Conservation (phyloP, 2,888 invertebrate species). For the Meandrusa payeni region DNA sequence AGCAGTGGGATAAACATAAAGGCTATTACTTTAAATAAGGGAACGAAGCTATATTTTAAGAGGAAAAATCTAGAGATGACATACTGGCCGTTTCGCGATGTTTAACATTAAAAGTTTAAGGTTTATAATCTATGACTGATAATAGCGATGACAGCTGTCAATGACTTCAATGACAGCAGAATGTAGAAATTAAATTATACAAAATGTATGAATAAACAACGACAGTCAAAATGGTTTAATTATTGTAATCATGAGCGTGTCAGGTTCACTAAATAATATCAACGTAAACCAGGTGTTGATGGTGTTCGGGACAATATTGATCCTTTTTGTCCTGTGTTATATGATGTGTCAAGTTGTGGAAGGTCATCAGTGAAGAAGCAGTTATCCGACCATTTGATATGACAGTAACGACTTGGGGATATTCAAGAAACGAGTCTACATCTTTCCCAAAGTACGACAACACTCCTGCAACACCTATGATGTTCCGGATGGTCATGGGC, state of each 20-base stretch:
- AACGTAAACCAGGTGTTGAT: slow-evolving; percentile 60
- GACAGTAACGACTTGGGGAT: no score
- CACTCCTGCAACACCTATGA: no score
- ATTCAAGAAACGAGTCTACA: no score
- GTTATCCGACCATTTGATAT: no score
- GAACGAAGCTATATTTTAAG: no score
- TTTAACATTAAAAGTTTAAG: background rate
- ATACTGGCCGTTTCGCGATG: background rate
- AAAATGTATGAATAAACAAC: background rate
- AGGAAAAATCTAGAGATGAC: background rate
- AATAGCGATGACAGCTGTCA: background rate
- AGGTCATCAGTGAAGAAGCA: no score
- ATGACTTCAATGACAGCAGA: background rate
- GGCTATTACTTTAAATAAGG: no score
- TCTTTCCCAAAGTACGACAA: no score
- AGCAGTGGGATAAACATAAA: no score
- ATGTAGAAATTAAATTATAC: slow-evolving; percentile 11
- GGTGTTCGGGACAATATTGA: slow-evolving; percentile 56
- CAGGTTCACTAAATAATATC: slow-evolving; percentile 40
- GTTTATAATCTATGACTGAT: slow-evolving; percentile 3
- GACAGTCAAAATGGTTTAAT: slow-evolving; percentile 8
- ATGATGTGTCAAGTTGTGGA: slow-evolving; percentile 60
- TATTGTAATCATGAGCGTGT: slow-evolving; percentile 16
- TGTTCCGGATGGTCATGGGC: background rate
- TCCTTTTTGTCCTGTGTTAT: slow-evolving; percentile 53